Base-by-base conservation (phyloP, 2,797 vertebrate genomes). In the Mustela erminea region DNA sequence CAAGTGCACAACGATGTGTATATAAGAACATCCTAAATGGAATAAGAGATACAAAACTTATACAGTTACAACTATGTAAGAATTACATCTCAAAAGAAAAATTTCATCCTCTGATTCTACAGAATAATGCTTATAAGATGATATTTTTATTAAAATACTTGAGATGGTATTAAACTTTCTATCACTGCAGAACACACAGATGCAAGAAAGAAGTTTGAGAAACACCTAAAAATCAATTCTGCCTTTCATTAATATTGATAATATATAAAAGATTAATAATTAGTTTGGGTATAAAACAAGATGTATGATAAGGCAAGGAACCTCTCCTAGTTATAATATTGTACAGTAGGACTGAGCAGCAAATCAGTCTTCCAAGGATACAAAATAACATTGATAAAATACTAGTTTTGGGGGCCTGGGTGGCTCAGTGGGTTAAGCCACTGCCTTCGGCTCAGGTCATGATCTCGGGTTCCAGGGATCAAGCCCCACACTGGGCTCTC, bases 71-170 rank as follows among this genome's bases (percentile, higher is more conserved):
- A 54, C 2, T 49, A 1, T 21, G 12, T 6, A 81, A 77, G 38
- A 43, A 74, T 74, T 49, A 58, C 1, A 89, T 70, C 20, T 74
- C 15, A 64, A 87, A 88, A 12, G 8, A 95, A 95, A 95, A 83
- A 90, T 49, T 54, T 15, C 0, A 78, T 56, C 35, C n/a, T 49
- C 35, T 74, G 13, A 58, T 75, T 97, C 68, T 64, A 72, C 0
- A 80, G 9, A 54, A 62, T 43, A 97, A 87, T 43, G 80, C 27
- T 49, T 90, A 68, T 0, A 85, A 0, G 5, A 70, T 56, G 18
- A 10, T 17, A 58, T 49, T 54, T 85, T 88, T 78, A 88, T 68
- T 92, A 56, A 96, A 94, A 89, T 64, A 62, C 2, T 90, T 88
- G 1, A 62, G 32, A 89, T 27, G 27, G 1, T 38, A 74, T 81